Base-by-base conservation (phyloP, 2,888 invertebrate species). In the Melinopterus prodromus region DNA sequence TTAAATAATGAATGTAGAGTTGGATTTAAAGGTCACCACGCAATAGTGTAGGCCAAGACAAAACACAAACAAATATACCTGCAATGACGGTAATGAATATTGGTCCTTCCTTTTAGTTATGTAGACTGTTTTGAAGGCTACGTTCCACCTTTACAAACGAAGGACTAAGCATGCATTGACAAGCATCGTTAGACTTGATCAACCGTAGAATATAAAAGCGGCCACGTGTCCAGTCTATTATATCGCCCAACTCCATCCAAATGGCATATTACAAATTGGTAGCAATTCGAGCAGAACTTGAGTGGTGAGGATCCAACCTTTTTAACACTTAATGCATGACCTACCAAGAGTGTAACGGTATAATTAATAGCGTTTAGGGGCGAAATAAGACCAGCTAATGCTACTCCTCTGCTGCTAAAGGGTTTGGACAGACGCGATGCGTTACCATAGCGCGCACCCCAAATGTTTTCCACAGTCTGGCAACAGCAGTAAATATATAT, bases 281-380 rank as follows among this genome's bases (percentile, higher is more conserved):
- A 53, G 53, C 12, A 1, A 53, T 12, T 53, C 53, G 53, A 9
- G 53, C 53, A 53, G 5, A 53, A 53, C 53, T 53, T 53, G 53
- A 53, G 53, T 53, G 53, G 53, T 53, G 53, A 53, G 53, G 53
- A 53, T 53, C 53, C 53, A 53, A 53, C 53, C 53, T 53, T 53
- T 53, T 53, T 53, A 53, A 53, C 53, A 53, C 53, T 53, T 53
- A 53, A 53, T 53, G 53, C 53, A 53, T 53, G 53, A 12, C 53
- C 53, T 53, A 53, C 12, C 53, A 53, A 53, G 53, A 53, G 53
- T 53, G 53, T 79, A 79, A 79, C 71, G 76, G 76, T 16, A 71
- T 79, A 79, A 79, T 79, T 79, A 79, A 76, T 76, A 76, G 16
- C 38, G 70, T 70, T 79, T 76, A 76, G 76, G 76, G 79, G 70